Conservation (phyloP, 2,113 vertebrate genomes). For the Passerina amoena region DNA sequence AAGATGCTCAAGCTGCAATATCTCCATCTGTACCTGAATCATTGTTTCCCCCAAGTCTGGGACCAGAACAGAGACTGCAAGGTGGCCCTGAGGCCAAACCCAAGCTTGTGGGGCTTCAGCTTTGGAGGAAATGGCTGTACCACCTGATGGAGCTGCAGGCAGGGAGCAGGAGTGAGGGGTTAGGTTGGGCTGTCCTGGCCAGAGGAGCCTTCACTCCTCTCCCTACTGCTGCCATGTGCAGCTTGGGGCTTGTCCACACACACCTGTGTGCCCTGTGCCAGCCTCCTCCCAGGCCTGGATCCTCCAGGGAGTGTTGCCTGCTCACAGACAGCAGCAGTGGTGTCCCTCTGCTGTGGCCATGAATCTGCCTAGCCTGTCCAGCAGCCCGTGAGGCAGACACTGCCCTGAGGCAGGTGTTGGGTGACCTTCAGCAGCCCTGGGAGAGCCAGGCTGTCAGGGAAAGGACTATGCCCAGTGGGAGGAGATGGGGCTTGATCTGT, state of each 20-base stretch:
- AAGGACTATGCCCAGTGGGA: background rate
- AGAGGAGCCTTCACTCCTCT: background rate
- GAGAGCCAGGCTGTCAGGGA: background rate
- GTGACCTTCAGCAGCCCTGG: background rate
- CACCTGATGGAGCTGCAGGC: background rate
- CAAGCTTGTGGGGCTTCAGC: background rate
- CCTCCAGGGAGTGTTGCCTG: accelerated
- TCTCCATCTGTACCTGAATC: too few relatives aligned
- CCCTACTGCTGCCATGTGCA: background rate
- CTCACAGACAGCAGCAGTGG: background rate
- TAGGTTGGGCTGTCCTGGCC: background rate
- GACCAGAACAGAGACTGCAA: background rate
- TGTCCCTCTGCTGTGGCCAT: background rate
- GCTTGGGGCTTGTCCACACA: background rate
- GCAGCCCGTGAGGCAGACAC: background rate
- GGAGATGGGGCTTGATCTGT: background rate
- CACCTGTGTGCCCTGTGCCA: background rate
- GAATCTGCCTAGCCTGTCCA: background rate
- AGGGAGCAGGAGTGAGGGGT: background rate
- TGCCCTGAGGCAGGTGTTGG: accelerated
- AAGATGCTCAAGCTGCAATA: background rate
- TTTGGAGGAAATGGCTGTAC: background rate
- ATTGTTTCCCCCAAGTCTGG: accelerated
- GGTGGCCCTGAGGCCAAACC: background rate
- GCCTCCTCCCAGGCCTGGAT: background rate